These are phyloP conservation scores for Corydoras maculifer DNA, from an alignment of 2,113 vertebrate species.

Conservation along the genomic window DNA sequence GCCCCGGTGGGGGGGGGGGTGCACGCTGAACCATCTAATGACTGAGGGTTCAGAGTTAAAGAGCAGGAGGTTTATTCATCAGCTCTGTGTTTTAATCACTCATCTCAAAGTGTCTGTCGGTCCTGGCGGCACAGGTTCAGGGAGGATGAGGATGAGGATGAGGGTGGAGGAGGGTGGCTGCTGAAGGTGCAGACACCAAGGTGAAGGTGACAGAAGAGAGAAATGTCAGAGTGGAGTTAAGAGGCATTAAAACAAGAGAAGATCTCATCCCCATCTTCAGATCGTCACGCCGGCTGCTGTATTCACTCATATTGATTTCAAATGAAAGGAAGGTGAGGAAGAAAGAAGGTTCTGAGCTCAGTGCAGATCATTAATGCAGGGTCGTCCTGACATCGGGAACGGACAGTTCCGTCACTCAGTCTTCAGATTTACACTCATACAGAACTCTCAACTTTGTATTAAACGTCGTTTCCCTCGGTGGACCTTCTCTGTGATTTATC, in stretches of 20 bases:
- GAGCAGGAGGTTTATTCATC: too few relatives aligned
- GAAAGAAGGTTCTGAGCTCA: conserved; percentile 62
- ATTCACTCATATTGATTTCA: conserved; percentile 65
- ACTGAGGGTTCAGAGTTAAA: too few relatives aligned
- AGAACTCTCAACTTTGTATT: too few relatives aligned
- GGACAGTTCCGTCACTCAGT: too few relatives aligned
- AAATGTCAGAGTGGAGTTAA: conserved; percentile 55
- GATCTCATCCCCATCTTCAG: conserved; percentile 63
- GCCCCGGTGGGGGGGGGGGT: too few relatives aligned
- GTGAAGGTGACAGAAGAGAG: conserved; percentile 54
- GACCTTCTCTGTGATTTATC: neutral
- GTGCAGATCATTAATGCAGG: conserved; percentile 66
- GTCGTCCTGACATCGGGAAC: conserved; percentile 19
- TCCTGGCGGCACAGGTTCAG: neutral
- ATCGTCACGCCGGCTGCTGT: conserved; percentile 56
- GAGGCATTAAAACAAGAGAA: conserved; percentile 71
- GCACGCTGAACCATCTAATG: too few relatives aligned
- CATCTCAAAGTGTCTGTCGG: too few relatives aligned
- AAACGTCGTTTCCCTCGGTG: too few relatives aligned
- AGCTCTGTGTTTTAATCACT: too few relatives aligned
- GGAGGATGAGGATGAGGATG: neutral
- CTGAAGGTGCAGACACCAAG: conserved; percentile 10
- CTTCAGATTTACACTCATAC: too few relatives aligned
- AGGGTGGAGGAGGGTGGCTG: neutral
- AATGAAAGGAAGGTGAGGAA: conserved; percentile 72